Evolutionary conservation across 1,140 invertebrate genomes (phyloP), one percentile per base, ranked within the genome.

Genomic region (Drosophila leontia): DNA sequence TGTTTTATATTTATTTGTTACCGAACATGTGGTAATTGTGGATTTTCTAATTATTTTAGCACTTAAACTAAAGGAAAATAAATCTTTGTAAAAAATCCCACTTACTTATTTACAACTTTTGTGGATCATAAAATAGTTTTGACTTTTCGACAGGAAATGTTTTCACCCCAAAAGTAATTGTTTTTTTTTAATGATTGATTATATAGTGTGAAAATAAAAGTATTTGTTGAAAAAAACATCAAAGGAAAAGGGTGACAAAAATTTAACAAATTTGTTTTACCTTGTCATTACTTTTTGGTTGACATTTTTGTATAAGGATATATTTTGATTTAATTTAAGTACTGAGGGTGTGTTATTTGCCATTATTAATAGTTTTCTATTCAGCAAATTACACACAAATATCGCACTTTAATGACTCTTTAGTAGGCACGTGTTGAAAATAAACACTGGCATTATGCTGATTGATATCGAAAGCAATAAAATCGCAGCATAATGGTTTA

Each of bases 351-450:
- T 45, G 12, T 47, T 19, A 45, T 8, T 1, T 57, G 1, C 8
- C 6, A 71, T 35, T 35, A 71, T 19, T 60, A 15, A 23, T 42
- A 48, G 34, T 45, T 58, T 32, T 3, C 34, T 12, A 70, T 68
- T 71, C 42, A 26, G 9, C 37, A 41, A 42, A 47, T 51, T 19
- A 39, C 13, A 42, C n/a, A 34, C 19, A 23, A 35, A 57, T 56
- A 68, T 56, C 3, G 62, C 1, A 3, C 7, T 56, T 69, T 51
- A 61, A 69, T 61, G 50, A 13, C 56, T 44, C 39, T 45, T 78
- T 78, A 69, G 74, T 9, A 6, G 32, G 42, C 63, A 69, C 75
- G 75, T 78, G 75, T 69, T 48, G 39, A 45, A 78, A 78, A 78
- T 78, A 76, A 76, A 55, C 41, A 11, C n/a, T 47, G 39, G 29